These are phyloP conservation scores for Eueremaeus valkanovi DNA, from an alignment of 2,888 invertebrate species.

Conservation along the genomic window DNA sequence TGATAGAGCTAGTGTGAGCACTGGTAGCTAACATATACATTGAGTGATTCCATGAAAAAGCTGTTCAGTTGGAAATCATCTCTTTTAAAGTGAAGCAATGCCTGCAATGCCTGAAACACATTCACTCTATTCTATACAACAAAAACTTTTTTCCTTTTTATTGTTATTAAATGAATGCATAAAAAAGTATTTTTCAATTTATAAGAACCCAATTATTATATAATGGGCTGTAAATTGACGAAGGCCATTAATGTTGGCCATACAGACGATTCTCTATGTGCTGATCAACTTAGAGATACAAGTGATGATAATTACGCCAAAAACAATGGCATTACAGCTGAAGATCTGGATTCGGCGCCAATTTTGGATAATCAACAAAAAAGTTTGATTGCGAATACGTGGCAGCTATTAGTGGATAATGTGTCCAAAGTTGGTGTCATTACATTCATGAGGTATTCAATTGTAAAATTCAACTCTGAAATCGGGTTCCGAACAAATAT, in stretches of 20 bases:
- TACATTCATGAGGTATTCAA: constrained; percentile 54
- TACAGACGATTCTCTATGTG: not conserved
- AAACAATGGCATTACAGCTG: not conserved
- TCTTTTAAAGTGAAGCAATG: not conserved
- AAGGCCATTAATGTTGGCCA: not conserved
- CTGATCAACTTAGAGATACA: not conserved
- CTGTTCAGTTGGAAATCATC: not conserved
- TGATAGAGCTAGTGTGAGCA: not conserved
- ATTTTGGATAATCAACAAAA: constrained; percentile 50
- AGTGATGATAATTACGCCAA: not conserved
- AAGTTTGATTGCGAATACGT: constrained; percentile 52
- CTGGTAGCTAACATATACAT: not conserved
- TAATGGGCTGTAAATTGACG: constrained; percentile 5
- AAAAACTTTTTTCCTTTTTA: not conserved
- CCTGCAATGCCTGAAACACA: not conserved
- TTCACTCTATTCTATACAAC: no score
- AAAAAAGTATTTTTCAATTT: no score
- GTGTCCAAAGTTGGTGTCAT: constrained; percentile 55
- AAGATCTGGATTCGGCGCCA: not conserved
- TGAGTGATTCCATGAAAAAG: not conserved
- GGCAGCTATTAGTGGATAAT: constrained; percentile 54
- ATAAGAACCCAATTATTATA: not conserved
- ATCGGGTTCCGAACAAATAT: not conserved
- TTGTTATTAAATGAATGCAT: not conserved
- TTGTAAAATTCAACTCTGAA: no score